These are phyloP conservation scores for Leuctra nigra DNA, from an alignment of 2,888 invertebrate species.

Conservation along the genomic window DNA sequence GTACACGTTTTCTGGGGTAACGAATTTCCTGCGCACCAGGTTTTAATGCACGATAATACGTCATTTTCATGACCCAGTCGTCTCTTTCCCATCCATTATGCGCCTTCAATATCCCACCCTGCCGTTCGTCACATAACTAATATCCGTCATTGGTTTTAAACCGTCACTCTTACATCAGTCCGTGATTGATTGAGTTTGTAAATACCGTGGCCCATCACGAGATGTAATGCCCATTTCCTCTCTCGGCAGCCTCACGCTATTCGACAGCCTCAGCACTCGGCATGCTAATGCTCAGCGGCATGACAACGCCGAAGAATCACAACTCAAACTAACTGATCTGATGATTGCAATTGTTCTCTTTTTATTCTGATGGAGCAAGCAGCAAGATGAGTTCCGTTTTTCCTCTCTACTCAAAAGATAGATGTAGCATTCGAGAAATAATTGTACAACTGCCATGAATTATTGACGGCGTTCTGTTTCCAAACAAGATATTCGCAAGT, in stretches of 20 bases:
- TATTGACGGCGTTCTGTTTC: slow-evolving; percentile 8
- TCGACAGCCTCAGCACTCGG: too few species aligned
- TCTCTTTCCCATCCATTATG: too few species aligned
- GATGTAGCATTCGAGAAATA: not conserved
- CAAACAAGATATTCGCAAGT: slow-evolving; percentile 5
- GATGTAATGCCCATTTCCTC: not conserved
- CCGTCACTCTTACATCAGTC: not conserved
- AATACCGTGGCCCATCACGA: not conserved
- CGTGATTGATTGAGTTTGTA: not conserved
- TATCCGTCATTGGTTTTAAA: not conserved
- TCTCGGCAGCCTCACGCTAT: not conserved
- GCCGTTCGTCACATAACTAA: not conserved
- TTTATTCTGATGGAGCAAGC: not conserved
- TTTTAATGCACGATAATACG: too few species aligned
- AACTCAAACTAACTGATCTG: not conserved
- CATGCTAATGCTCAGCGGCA: too few species aligned
- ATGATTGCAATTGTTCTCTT: not conserved
- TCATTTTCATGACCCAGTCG: too few species aligned
- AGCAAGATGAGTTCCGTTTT: not conserved
- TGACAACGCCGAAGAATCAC: not conserved
- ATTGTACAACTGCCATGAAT: slow-evolving; percentile 3
- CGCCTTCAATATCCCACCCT: too few species aligned
- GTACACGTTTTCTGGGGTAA: too few species aligned
- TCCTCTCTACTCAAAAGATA: not conserved
- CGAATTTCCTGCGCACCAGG: too few species aligned